Evolutionary conservation across 2,797 vertebrate genomes (phyloP).

Genomic region (Dipus sagitta): DNA sequence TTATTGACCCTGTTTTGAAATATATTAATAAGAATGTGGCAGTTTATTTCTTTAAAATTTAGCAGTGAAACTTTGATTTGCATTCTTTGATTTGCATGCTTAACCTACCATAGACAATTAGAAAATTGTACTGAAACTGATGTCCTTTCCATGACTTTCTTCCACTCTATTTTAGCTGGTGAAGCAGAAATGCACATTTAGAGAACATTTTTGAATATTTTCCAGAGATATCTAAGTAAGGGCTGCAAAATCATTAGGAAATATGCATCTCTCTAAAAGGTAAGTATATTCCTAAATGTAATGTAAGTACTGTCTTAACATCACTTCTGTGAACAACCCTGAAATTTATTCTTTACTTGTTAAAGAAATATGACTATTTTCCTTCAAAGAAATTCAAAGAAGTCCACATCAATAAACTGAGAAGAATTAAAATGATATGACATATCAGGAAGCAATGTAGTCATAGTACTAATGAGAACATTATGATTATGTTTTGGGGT

Average conservation of each 20-base stretch:
- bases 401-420: neutral
- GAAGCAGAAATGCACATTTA: neutral
- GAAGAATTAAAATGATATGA: neutral
- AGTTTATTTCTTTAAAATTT: neutral
- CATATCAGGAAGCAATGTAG: neutral
- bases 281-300: neutral
- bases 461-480: neutral
- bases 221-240: neutral
- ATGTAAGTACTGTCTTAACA: neutral
- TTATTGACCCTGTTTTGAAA: neutral
- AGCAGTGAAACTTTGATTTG: neutral
- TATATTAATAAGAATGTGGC: neutral
- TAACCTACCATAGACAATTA: neutral
- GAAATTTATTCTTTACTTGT: neutral
- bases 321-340: neutral
- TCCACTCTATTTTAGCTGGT: neutral
- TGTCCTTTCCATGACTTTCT: neutral
- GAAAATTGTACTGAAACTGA: neutral
- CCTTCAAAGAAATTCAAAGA: neutral
- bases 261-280: neutral
- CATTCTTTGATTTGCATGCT: neutral
- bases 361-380: neutral
- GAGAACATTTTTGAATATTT: neutral
- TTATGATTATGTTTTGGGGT: neutral
- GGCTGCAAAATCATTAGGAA: neutral